Evolutionary conservation across 2,113 vertebrate species (phyloP).

Genomic region (Cromileptes altivelis): DNA sequence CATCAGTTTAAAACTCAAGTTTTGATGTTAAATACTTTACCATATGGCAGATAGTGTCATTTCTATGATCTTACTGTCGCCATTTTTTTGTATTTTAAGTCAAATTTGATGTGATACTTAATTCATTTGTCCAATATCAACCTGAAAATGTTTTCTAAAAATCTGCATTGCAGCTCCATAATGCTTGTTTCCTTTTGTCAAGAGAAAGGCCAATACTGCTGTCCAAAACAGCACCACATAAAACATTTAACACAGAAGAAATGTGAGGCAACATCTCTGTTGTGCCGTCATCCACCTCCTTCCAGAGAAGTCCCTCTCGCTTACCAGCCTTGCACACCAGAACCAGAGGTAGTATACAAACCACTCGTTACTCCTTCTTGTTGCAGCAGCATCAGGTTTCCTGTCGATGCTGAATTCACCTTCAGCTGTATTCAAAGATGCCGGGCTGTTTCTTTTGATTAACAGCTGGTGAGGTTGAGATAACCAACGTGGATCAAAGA

Average conservation of each 20-base stretch:
- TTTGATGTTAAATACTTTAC: conserved; percentile 28
- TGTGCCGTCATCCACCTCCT: conserved; percentile 58
- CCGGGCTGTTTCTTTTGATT: conserved; percentile 4
- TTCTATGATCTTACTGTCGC: not conserved
- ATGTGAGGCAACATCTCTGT: conserved; percentile 42
- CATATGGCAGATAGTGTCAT: not conserved
- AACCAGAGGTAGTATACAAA: conserved; percentile 80
- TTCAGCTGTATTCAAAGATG: conserved; percentile 7
- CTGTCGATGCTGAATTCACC: not conserved
- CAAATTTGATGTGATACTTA: conserved; percentile 13
- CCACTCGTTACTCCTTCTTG: conserved; percentile 65
- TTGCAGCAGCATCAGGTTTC: conserved; percentile 1
- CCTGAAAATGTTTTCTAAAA: conserved; percentile 4
- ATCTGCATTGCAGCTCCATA: not conserved
- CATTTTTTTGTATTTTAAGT: conserved; percentile 1
- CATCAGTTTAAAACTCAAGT: conserved; percentile 3
- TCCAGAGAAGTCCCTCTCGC: conserved; percentile 71
- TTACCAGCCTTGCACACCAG: conserved; percentile 79
- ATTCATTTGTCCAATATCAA: conserved; percentile 18
- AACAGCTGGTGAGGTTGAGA: conserved; percentile 14
- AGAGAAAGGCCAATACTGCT: conserved; percentile 44
- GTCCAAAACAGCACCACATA: conserved; percentile 5
- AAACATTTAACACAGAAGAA: conserved; percentile 20
- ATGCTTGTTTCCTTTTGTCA: conserved; percentile 1
- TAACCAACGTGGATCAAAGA: not conserved